Evolutionary conservation across 2,797 vertebrate genomes (phyloP).

Genomic region (Capromys pilorides): DNA sequence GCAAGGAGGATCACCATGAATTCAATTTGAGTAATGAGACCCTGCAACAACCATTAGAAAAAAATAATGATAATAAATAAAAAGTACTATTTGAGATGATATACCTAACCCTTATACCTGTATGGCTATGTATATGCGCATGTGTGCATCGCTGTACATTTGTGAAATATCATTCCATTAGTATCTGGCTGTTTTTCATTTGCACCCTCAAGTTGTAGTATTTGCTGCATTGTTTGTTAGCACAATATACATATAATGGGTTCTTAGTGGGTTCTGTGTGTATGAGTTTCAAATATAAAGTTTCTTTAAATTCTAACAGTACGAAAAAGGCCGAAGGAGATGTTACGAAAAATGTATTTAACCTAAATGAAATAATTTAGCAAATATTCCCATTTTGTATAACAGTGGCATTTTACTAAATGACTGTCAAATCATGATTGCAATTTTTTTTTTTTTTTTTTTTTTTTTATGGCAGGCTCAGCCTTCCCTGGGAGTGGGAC

Average conservation of each 20-base stretch:
- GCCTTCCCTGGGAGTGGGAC: too few relatives aligned
- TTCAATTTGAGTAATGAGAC: too few relatives aligned
- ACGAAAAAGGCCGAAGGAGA: background rate
- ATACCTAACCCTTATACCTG: background rate
- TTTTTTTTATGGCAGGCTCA: too few relatives aligned
- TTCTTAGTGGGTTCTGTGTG: background rate
- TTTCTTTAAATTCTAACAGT: background rate
- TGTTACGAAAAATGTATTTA: background rate
- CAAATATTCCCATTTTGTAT: slow-evolving; percentile 12
- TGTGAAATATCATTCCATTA: slow-evolving; percentile 14
- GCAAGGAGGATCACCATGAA: too few relatives aligned
- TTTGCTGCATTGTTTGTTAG: slow-evolving; percentile 5
- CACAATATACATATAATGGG: background rate
- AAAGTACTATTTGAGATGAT: background rate
- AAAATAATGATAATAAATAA: slow-evolving; percentile 19
- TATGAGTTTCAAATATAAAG: slow-evolving; percentile 30
- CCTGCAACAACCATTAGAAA: too few relatives aligned
- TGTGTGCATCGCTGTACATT: background rate
- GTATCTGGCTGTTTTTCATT: background rate
- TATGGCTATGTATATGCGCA: background rate
- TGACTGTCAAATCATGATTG: slow-evolving; percentile 1
- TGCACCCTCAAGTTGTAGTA: background rate
- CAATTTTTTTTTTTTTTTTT: background rate
- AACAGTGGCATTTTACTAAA: background rate
- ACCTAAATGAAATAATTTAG: slow-evolving; percentile 23